Conservation (phyloP, 1,140 invertebrate species). For the Leptinotarsa undecemlineata region DNA sequence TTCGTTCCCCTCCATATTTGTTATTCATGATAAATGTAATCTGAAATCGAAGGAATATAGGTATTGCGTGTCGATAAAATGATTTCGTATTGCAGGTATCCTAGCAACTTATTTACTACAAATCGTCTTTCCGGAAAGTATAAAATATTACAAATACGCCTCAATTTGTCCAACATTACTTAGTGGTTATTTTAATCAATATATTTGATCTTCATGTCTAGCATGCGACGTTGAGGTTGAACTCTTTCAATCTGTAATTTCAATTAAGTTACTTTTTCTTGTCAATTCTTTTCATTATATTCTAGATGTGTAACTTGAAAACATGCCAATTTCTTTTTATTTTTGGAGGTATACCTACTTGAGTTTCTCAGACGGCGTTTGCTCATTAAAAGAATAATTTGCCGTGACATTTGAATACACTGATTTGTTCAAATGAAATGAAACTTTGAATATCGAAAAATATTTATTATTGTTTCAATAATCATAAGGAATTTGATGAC, state of each 20-base stretch:
- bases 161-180: constrained; percentile 24
- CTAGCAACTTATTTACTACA: constrained; percentile 29
- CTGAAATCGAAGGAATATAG: constrained; percentile 7
- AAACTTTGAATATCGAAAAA: too few relatives aligned
- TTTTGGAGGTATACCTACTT: too few relatives aligned
- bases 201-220: constrained; percentile 17
- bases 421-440: too few relatives aligned
- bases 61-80: constrained; percentile 10
- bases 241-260: constrained; percentile 16
- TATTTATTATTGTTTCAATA: too few relatives aligned
- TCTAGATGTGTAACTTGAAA: too few relatives aligned
- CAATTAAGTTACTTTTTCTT: neutral
- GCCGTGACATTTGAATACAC: too few relatives aligned
- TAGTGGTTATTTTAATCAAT: constrained; percentile 25
- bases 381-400: too few relatives aligned
- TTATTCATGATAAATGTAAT: neutral
- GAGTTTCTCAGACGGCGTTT: too few relatives aligned
- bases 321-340: too few relatives aligned
- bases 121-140: constrained; percentile 16
- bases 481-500: too few relatives aligned
- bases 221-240: constrained; percentile 14
- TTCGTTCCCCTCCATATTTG: neutral
- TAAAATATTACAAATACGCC: constrained; percentile 25
- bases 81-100: constrained; percentile 3
- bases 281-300: too few relatives aligned